Conservation (phyloP, 1,140 invertebrate species). For the Antheraea pernyi region DNA sequence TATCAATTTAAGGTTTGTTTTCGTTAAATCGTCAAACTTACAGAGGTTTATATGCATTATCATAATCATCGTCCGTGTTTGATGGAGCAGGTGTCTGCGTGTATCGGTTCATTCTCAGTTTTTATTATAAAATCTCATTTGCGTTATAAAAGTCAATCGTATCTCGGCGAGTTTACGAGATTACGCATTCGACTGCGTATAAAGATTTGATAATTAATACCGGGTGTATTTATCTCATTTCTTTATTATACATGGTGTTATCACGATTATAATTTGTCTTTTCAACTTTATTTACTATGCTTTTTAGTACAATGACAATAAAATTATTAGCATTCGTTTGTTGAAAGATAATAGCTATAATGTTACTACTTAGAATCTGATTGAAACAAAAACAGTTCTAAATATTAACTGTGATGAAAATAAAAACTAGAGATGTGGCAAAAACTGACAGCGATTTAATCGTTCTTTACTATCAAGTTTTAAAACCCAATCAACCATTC, state of each 20-base stretch:
- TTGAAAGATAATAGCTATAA: too few species aligned
- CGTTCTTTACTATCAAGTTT: too few species aligned
- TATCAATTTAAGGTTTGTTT: slow-evolving; percentile 43
- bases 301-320: neutral
- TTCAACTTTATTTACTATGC: neutral
- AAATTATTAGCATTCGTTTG: too few species aligned
- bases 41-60: slow-evolving; percentile 65
- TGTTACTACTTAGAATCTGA: too few species aligned
- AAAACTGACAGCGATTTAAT: too few species aligned
- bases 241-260: neutral
- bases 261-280: slow-evolving; percentile 5
- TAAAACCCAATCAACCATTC: too few species aligned
- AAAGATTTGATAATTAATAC: slow-evolving; percentile 40
- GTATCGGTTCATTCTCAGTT: slow-evolving; percentile 73
- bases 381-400: too few species aligned
- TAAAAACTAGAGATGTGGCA: too few species aligned
- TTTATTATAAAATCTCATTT: slow-evolving; percentile 74
- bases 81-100: slow-evolving; percentile 73
- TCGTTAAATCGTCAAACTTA: slow-evolving; percentile 29
- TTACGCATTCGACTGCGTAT: slow-evolving; percentile 38
- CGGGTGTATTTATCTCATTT: slow-evolving; percentile 25
- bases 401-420: too few species aligned
- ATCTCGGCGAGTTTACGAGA: slow-evolving; percentile 55
- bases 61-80: slow-evolving; percentile 71
- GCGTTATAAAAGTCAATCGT: slow-evolving; percentile 52